A percentile compares a stretch with the other conserved stretches of the same genome.
phyloP scores from a whole-genome alignment of 2,797 vertebrate species.

The Pseudochaenichthys georgianus region DNA sequence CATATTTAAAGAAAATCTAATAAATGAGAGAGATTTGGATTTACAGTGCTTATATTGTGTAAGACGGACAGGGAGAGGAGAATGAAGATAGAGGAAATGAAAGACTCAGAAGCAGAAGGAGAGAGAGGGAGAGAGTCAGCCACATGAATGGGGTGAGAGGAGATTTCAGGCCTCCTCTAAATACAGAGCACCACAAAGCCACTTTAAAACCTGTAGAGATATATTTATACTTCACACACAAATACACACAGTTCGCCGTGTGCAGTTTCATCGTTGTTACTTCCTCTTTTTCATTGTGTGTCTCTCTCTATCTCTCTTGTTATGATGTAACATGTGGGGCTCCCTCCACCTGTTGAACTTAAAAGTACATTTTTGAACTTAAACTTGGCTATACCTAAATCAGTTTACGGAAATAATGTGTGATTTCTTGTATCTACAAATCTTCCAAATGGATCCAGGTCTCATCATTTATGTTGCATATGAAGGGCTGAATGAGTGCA shows the following conservation, averaged over 20 bases:
- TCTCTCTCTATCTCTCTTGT: neutral
- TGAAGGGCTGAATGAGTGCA: neutral
- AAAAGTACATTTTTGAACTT: no score
- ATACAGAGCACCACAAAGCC: conserved; percentile 82
- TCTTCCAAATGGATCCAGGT: conserved; percentile 2
- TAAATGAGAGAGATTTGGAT: neutral
- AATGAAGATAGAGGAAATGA: conserved; percentile 44
- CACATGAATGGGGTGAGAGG: conserved; percentile 78
- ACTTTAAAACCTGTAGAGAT: conserved; percentile 81
- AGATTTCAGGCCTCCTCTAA: conserved; percentile 76
- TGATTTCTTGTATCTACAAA: conserved; percentile 2
- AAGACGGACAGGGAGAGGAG: neutral
- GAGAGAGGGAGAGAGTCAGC: conserved; percentile 51
- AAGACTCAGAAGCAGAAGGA: conserved; percentile 49
- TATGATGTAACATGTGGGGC: conserved; percentile 19
- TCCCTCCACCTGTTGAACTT: conserved; percentile 23
- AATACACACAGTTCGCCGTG: conserved; percentile 29
- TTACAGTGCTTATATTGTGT: neutral
- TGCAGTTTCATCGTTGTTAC: conserved; percentile 24
- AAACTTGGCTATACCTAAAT: neutral
- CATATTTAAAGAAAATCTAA: neutral
- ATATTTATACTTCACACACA: conserved; percentile 77
- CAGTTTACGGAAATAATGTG: neutral
- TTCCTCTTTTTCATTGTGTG: neutral
- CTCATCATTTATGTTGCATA: neutral